Base-by-base conservation (phyloP, 1,140 invertebrate species). In the Coptotermes formosanus region DNA sequence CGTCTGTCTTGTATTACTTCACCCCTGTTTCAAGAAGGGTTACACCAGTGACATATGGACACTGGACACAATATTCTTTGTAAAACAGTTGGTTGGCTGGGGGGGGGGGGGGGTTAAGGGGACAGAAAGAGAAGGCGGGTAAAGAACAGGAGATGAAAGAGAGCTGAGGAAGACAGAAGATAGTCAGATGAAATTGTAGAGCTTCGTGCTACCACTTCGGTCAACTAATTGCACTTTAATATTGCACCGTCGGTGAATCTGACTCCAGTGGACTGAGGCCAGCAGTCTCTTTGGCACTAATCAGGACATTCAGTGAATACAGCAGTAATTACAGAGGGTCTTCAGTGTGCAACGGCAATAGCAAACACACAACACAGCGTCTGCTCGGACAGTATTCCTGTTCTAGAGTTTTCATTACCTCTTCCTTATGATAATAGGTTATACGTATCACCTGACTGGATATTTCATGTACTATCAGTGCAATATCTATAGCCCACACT, bases 21-120 rank as follows among this genome's bases (percentile, higher is more conserved):
- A 9, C 14, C n/a, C 64, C 64, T 30, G n/a, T 30, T 75, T 55
- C 52, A 19, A 16, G n/a, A 75, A 30, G 64, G 64, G 64, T 30
- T 75, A 75, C 64, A 30, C 25, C 6, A 30, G n/a, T 75, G 64
- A 75, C 64, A 75, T 75, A 75, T 30, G n/a, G 64, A 2, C 25
- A 75, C 64, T 75, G 64, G 64, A 75, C 64, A 75, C 64, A 75
- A 75, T 75, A 75, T 75, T 75, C 64, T 75, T 75, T 75, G 64
- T 75, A 75, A 30, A 30, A 14, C 64, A 75, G 25, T 75, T 75
- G 6, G 9, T 55, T 19, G 19, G 52, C 52, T 55, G 9, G 52
- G 9, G 19, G 19, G 64, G 64, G 25, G 21, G 38, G 38, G 38
- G 38, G 52, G 12, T 12, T 55, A 55, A 55, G 19, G 38, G 52